Base-by-base conservation (phyloP, 2,888 invertebrate genomes). In the Acrobasis suavella region DNA sequence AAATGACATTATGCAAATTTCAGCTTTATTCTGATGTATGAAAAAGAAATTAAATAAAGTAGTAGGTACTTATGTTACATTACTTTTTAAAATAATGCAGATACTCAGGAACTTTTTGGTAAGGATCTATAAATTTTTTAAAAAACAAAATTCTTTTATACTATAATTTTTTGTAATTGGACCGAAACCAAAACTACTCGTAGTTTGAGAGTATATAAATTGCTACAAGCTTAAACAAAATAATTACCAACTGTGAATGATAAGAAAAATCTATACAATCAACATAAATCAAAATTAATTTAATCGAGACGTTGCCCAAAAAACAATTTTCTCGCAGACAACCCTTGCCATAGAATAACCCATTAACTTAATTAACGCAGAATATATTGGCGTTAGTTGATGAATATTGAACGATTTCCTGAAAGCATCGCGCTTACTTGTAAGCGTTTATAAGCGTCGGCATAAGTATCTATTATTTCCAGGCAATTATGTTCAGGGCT, bases 401-500 rank as follows among this genome's bases (percentile, higher is more conserved):
- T 83, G 78, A 82, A 83, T 85, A 84, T 83, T 82, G 78, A 85
- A 79, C 78, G 77, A 70, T 68, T 69, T 66, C 62, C 69, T 71
- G 65, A 72, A 71, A 77, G 71, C 71, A 68, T 75, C 71, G 70
- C 75, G 77, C 74, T 77, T 73, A 72, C 72, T 65, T 62, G 65
- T 68, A 68, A 70, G 72, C 72, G 68, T 72, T 68, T 74, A 72
- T 75, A 69, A 76, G 74, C 74, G 69, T 67, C 68, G 69, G 70
- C 74, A 77, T 73, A 81, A 80, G 82, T 81, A 80, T 81, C 78
- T 81, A 81, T 87, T 85, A 86, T 83, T 80, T 80, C 79, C 79
- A 75, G 75, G 80, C 89, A 85, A 87, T 89, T 88, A 88, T 82
- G 77, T 84, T 80, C 89, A 89, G 87, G 71, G 73, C 69, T 74